These are phyloP conservation scores for Syndactyla subalaris DNA, from an alignment of 2,797 vertebrate species.

Conservation along the genomic window DNA sequence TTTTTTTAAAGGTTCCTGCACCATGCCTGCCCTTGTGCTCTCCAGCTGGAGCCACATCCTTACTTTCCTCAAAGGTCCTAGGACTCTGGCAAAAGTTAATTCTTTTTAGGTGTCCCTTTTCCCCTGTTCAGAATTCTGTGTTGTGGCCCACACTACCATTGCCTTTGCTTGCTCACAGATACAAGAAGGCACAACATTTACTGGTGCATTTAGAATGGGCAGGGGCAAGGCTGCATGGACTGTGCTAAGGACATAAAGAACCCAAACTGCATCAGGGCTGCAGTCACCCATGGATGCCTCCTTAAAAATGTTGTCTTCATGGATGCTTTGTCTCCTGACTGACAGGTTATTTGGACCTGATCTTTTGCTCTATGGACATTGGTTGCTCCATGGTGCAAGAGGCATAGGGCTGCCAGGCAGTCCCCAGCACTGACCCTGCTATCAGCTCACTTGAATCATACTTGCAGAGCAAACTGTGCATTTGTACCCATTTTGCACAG, in stretches of 20 bases:
- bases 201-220: fast-evolving
- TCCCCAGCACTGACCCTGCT: background rate
- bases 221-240: background rate
- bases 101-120: background rate
- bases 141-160: fast-evolving
- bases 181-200: background rate
- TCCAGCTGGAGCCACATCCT: background rate
- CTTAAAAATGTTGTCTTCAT: background rate
- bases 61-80: background rate
- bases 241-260: background rate
- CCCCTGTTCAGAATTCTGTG: background rate
- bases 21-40: background rate
- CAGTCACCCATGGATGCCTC: background rate
- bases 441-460: background rate
- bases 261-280: background rate
- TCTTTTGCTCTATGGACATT: background rate
- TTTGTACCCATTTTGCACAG: background rate
- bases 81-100: background rate
- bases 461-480: background rate
- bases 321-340: background rate
- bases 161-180: background rate
- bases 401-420: background rate
- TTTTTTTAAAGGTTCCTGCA: background rate
- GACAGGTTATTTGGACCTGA: background rate
- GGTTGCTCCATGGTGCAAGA: fast-evolving